These are phyloP conservation scores for Eidolon helvum DNA, from an alignment of 2,113 vertebrate species.

Conservation along the genomic window DNA sequence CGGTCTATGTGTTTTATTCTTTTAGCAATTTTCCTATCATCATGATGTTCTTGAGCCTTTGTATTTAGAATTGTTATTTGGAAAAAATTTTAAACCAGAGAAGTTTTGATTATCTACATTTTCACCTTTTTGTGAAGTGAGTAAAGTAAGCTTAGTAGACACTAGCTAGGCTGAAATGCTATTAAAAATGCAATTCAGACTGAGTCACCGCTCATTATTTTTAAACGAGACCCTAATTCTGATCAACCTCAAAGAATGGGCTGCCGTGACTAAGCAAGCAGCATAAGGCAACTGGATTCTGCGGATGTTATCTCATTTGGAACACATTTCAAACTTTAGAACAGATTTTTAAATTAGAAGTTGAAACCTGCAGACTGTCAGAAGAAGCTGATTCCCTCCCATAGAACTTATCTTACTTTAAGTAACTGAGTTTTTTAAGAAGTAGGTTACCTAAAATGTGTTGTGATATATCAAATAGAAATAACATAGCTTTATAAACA, in stretches of 20 bases:
- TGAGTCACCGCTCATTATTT: conserved; percentile 42
- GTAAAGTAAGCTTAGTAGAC: conserved; percentile 51
- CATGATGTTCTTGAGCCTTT: conserved; percentile 55
- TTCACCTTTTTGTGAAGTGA: conserved; percentile 71
- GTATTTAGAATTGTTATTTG: conserved; percentile 70
- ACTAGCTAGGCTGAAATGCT: conserved; percentile 35
- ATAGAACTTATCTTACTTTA: conserved; percentile 8
- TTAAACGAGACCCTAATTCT: conserved; percentile 54
- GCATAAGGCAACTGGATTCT: conserved; percentile 60
- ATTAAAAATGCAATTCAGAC: conserved; percentile 55
- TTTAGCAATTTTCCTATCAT: neutral
- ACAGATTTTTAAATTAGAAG: conserved; percentile 72
- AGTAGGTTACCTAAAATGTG: neutral
- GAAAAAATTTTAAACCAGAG: conserved; percentile 50
- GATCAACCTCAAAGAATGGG: conserved; percentile 64
- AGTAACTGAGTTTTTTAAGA: conserved; percentile 42
- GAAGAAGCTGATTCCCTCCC: conserved; percentile 64
- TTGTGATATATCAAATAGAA: conserved; percentile 43
- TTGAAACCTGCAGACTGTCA: conserved; percentile 72
- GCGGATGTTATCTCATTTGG: conserved; percentile 73
- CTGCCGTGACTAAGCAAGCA: conserved; percentile 80
- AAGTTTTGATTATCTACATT: conserved; percentile 59
- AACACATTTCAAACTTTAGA: conserved; percentile 80
- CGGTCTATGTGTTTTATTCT: conserved; percentile 27
- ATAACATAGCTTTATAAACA: neutral